phyloP scores from a whole-genome alignment of 2,888 invertebrate species.

The Oscheius onirici region DNA sequence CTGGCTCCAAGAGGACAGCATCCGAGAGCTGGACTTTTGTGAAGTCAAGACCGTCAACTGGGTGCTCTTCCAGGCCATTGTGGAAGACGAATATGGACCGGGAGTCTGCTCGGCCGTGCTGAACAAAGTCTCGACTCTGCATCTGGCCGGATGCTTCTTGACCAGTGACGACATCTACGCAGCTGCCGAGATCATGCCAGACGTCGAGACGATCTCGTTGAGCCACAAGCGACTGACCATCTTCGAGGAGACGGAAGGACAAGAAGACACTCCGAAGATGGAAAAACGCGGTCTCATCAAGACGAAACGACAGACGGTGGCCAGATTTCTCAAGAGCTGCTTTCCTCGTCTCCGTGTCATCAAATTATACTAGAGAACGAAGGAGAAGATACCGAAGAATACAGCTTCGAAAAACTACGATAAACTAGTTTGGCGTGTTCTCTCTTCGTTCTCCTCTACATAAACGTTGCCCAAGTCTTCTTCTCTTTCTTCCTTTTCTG shows the following conservation, averaged over 20 bases:
- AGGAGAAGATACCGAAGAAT: no score
- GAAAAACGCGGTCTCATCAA: neutral
- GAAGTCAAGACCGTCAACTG: neutral
- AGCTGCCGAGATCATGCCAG: neutral
- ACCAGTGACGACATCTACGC: slow-evolving; percentile 1
- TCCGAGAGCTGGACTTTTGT: slow-evolving; percentile 8
- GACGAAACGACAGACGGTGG: neutral
- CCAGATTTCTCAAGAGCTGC: neutral
- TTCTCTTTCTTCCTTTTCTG: no score
- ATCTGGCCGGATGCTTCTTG: neutral
- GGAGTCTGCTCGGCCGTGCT: neutral
- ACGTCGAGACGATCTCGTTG: neutral
- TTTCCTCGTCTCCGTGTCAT: slow-evolving; percentile 6
- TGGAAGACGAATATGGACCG: neutral
- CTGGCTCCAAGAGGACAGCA: neutral
- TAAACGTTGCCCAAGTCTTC: no score
- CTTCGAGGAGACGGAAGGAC: neutral
- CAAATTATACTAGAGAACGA: slow-evolving; percentile 5
- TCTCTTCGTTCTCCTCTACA: no score
- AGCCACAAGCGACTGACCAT: neutral
- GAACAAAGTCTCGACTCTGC: neutral
- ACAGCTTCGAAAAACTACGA: no score
- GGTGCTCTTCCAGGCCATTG: neutral
- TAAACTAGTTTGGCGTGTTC: no score
- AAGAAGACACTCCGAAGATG: neutral